Conservation (phyloP, 2,797 vertebrate genomes). For the Tragopan temminckii region DNA sequence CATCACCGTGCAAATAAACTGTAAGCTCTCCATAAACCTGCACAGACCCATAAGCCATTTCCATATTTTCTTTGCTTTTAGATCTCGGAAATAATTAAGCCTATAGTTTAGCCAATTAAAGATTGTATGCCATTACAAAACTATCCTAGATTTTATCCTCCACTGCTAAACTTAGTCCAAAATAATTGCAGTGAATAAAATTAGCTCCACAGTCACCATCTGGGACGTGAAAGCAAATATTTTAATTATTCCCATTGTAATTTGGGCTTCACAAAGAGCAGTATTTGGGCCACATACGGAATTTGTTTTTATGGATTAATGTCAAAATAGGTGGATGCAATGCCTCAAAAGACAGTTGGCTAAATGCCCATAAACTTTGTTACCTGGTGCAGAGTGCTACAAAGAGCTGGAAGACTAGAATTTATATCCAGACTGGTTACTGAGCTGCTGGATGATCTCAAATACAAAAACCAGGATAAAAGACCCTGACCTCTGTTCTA, state of each 20-base stretch:
- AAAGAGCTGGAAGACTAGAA: neutral
- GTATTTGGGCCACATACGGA: slow-evolving; percentile 33
- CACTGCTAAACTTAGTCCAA: slow-evolving; percentile 30
- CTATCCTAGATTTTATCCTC: slow-evolving; percentile 17
- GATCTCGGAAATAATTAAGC: slow-evolving; percentile 20
- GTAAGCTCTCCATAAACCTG: neutral
- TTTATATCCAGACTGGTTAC: neutral
- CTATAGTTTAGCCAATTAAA: slow-evolving; percentile 18
- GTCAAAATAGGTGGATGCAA: slow-evolving; percentile 38
- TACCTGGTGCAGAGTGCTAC: neutral
- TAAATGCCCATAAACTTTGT: neutral
- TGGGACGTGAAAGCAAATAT: slow-evolving; percentile 60
- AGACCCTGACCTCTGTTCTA: neutral
- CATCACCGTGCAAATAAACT: neutral
- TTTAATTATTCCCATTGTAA: slow-evolving; percentile 67
- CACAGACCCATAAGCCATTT: neutral
- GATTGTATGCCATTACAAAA: neutral
- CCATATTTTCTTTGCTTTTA: neutral
- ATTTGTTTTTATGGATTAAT: slow-evolving; percentile 19
- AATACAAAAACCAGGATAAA: neutral
- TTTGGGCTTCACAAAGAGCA: slow-evolving; percentile 22
- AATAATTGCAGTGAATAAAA: slow-evolving; percentile 62
- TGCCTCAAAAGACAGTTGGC: slow-evolving; percentile 21
- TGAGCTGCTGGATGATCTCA: slow-evolving; percentile 24
- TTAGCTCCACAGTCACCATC: slow-evolving; percentile 61